Conservation (phyloP, 64 coral and sea anemone genomes). For the Actinia tenebrosa region DNA sequence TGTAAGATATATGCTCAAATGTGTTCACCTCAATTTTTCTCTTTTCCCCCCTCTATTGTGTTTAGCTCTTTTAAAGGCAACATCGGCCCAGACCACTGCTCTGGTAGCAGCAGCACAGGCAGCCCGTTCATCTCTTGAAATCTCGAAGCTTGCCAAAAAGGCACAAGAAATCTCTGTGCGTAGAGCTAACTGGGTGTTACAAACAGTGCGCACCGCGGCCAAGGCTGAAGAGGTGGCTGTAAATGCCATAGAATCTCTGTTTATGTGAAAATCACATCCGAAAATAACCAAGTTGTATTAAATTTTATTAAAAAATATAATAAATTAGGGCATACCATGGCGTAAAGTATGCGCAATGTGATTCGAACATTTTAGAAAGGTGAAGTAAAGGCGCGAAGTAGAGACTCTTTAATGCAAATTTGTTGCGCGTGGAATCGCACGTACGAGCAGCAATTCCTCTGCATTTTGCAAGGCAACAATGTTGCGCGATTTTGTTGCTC, state of each 20-base stretch:
- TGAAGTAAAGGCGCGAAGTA: too few relatives aligned
- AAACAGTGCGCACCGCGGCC: constrained; percentile 74
- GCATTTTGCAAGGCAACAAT: too few relatives aligned
- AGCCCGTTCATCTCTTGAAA: constrained; percentile 80
- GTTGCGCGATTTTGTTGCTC: too few relatives aligned
- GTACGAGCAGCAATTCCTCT: too few relatives aligned
- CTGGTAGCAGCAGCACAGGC: constrained; percentile 89
- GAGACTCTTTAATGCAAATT: too few relatives aligned
- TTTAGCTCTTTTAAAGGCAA: constrained; percentile 76
- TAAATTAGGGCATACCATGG: not conserved
- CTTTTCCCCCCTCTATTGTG: not conserved
- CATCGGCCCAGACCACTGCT: constrained; percentile 88
- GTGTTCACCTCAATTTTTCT: not conserved
- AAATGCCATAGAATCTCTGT: constrained; percentile 85
- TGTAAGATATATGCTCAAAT: too few relatives aligned
- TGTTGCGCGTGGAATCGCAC: too few relatives aligned
- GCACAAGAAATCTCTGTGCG: constrained; percentile 86
- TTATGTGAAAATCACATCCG: constrained; percentile 40
- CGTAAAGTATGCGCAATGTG: not conserved
- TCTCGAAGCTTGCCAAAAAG: constrained; percentile 75
- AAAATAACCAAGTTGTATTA: not conserved
- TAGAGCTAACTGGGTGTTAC: constrained; percentile 68
- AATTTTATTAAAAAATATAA: not conserved
- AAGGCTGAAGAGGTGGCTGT: constrained; percentile 92
- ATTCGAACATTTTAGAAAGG: not conserved